Evolutionary conservation across 2,797 vertebrate genomes (phyloP).

Genomic region (Psittacula derbiana): DNA sequence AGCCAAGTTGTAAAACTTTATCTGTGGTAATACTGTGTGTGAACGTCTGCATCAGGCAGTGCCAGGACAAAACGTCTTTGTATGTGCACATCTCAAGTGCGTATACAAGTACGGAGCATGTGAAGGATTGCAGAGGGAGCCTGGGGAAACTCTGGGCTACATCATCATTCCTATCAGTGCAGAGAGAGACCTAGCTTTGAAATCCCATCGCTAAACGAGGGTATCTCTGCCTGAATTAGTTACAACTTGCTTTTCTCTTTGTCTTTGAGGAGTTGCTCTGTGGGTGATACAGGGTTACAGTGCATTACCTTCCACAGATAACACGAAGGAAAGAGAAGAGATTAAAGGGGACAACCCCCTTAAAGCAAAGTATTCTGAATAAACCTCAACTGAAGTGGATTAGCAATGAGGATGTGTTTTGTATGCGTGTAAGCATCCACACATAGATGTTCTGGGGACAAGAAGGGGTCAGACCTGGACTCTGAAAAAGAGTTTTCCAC

Average conservation of each 20-base stretch:
- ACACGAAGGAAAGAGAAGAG: neutral
- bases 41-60: neutral
- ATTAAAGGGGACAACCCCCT: neutral
- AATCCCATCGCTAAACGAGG: neutral
- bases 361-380: neutral
- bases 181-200: neutral
- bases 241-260: neutral
- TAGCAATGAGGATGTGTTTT: neutral
- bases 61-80: neutral
- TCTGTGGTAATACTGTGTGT: neutral
- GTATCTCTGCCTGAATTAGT: neutral
- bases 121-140: neutral
- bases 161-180: neutral
- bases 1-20: neutral
- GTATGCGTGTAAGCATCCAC: neutral
- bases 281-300: neutral
- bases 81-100: too few relatives aligned
- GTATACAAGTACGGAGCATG: neutral
- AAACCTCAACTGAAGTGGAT: neutral
- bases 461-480: slow-evolving; percentile 57
- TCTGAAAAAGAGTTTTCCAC: slow-evolving; percentile 68
- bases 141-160: neutral
- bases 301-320: neutral
- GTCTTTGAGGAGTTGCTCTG: neutral
- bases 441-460: slow-evolving; percentile 43